Percentiles rank a stretch among this genome's conserved stretches.
Evolutionary conservation across 2,888 invertebrate species (phyloP).

Genomic region (Gortyna flavago): DNA sequence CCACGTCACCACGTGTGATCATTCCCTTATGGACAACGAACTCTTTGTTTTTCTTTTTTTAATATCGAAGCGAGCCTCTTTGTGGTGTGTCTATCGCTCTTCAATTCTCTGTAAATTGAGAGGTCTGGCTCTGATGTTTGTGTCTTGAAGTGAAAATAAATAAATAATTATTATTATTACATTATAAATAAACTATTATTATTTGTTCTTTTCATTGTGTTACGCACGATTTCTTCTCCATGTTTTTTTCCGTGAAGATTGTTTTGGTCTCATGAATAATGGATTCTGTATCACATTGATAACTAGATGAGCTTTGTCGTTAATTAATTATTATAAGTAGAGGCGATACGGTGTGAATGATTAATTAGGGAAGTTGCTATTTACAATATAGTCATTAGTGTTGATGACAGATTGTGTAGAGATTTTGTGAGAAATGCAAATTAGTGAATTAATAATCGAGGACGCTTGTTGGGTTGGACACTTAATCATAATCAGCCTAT

Average conservation of each 20-base stretch:
- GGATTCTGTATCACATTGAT: constrained; percentile 45
- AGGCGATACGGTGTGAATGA: constrained; percentile 34
- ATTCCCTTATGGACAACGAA: constrained; percentile 10
- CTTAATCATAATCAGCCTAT: background rate
- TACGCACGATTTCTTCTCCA: constrained; percentile 42
- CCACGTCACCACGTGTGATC: background rate
- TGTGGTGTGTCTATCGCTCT: no score
- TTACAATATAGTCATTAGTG: constrained; percentile 35
- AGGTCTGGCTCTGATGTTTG: no score
- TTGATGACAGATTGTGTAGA: constrained; percentile 29
- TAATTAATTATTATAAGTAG: constrained; percentile 50
- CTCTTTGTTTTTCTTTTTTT: constrained; percentile 47
- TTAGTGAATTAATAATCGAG: background rate
- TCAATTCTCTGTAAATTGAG: no score
- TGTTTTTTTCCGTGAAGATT: constrained; percentile 34
- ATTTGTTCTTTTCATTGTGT: constrained; percentile 27
- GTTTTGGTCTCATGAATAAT: constrained; percentile 55
- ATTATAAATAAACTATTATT: no score
- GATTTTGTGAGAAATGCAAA: constrained; percentile 16
- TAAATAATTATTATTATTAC: no score
- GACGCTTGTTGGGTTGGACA: background rate
- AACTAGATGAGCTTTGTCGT: constrained; percentile 53
- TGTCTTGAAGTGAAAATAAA: no score
- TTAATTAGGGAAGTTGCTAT: constrained; percentile 37
- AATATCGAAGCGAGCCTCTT: constrained; percentile 44